A percentile compares a stretch with the other conserved stretches of the same genome.
Conservation (phyloP, 64 coral and sea anemone species). For the Pocillopora verrucosa region DNA sequence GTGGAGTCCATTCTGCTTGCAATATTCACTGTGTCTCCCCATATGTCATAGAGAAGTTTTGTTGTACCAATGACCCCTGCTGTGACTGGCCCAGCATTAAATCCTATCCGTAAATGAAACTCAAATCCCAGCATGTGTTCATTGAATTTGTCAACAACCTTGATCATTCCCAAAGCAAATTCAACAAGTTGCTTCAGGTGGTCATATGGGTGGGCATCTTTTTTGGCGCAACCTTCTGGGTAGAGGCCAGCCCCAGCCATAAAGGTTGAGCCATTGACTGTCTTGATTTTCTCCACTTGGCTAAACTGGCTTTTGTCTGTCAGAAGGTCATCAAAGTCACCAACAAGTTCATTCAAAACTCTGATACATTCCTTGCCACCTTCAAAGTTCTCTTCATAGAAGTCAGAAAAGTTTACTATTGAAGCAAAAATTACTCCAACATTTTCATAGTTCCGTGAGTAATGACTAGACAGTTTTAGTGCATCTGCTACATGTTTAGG, state of each 20-base stretch:
- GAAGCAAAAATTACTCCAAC: slow-evolving; percentile 99
- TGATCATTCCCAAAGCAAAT: slow-evolving; percentile 97
- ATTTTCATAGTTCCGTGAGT: slow-evolving; percentile 96
- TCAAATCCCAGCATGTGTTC: slow-evolving; percentile 97
- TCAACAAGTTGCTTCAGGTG: slow-evolving; percentile 94
- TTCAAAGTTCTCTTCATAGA: slow-evolving; percentile 99
- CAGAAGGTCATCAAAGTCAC: slow-evolving; percentile 98
- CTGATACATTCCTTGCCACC: slow-evolving; percentile 98
- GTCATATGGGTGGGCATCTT: slow-evolving; percentile 57
- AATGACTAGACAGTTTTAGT: slow-evolving; percentile 81
- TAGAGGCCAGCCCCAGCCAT: slow-evolving; percentile 96
- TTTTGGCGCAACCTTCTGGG: slow-evolving; percentile 49
- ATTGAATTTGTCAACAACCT: slow-evolving; percentile 89
- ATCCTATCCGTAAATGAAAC: slow-evolving; percentile 89
- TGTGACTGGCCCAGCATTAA: slow-evolving; percentile 93
- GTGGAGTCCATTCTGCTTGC: slow-evolving; percentile 98
- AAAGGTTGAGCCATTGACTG: slow-evolving; percentile 98
- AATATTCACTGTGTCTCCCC: slow-evolving; percentile 99
- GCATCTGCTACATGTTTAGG: slow-evolving; percentile 92
- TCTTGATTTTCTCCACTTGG: slow-evolving; percentile 99
- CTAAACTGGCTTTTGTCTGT: slow-evolving; percentile 70
- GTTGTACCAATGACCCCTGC: slow-evolving; percentile 97
- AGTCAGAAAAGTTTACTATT: slow-evolving; percentile 97
- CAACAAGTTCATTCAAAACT: slow-evolving; percentile 95
- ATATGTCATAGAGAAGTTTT: slow-evolving; percentile 97